phyloP scores from a whole-genome alignment of 2,113 vertebrate species.

The sheep (Ovis aries) region ARS-UI_Ramb_v3.0 NC_056071.1:8335001-8335500 shows the following conservation, averaged over 20 bases:
- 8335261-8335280: background rate
- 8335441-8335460: constrained; percentile 33
- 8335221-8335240: background rate
- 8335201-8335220: background rate
- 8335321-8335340: background rate
- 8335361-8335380: background rate
- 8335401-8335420: background rate
- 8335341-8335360: background rate
- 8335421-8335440: background rate
- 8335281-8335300: background rate
- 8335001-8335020: background rate
- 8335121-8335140: background rate
- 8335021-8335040: background rate
- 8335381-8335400: constrained; percentile 19
- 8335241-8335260: background rate
- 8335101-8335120: background rate
- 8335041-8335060: background rate
- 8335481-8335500: background rate
- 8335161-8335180: background rate
- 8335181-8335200: background rate
- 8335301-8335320: background rate
- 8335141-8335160: background rate
- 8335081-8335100: background rate
- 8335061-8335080: background rate
- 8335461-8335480: constrained; percentile 11